These are phyloP conservation scores for Oreochromis grahami DNA, from an alignment of 2,797 vertebrate species.

Conservation along the genomic window DNA sequence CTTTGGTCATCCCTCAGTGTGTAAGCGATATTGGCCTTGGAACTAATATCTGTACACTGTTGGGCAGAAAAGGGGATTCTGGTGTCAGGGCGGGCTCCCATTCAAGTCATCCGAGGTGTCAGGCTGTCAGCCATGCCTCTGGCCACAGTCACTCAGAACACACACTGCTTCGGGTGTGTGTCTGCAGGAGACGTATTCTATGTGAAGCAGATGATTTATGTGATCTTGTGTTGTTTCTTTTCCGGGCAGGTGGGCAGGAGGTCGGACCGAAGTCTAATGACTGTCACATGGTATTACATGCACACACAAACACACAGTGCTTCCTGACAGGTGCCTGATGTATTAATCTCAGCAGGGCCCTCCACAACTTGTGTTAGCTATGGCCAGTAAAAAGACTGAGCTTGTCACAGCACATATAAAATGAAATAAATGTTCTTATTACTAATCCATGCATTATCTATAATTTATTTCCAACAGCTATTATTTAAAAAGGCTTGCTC, in stretches of 20 bases:
- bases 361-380: constrained; percentile 24
- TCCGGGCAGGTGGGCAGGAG: constrained; percentile 22
- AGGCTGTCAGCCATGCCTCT: constrained; percentile 47
- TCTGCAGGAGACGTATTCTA: neutral
- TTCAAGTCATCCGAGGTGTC: constrained; percentile 61
- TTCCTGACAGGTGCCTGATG: constrained; percentile 53
- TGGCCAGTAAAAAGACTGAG: constrained; percentile 6
- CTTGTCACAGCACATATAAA: neutral
- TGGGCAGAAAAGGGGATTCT: constrained; percentile 40
- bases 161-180: neutral
- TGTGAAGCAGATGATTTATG: constrained; percentile 32
- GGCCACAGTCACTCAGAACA: constrained; percentile 38
- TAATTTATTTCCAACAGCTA: neutral
- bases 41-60: constrained; percentile 32
- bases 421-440: neutral
- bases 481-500: neutral
- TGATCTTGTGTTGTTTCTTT: constrained; percentile 42
- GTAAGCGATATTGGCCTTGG: constrained; percentile 47
- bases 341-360: constrained; percentile 59
- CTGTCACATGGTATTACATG: constrained; percentile 44
- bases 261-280: constrained; percentile 50
- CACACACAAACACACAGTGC: neutral
- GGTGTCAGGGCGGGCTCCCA: constrained; percentile 62
- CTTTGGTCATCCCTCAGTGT: constrained; percentile 40
- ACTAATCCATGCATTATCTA: neutral